Base-by-base conservation (phyloP, 2,113 vertebrate genomes). In the Osmerus eperlanus region DNA sequence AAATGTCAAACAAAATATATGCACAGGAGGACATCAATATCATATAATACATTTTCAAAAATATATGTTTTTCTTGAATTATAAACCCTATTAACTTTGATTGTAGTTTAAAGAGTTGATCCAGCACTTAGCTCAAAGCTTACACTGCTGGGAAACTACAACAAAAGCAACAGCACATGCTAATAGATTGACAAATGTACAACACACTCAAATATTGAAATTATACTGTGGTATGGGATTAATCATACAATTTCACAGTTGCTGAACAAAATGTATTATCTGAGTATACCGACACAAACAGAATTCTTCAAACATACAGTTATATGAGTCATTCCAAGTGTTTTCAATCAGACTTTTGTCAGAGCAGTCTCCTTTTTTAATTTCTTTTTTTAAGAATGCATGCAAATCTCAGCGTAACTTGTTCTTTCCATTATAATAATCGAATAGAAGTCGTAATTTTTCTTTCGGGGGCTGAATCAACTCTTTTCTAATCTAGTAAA, bases 1-100 rank as follows among this genome's bases (percentile, higher is more conserved):
- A 76, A 71, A 70, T 52, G 61, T 76, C 61, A 66, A 75, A 69
- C 61, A 70, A 70, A 71, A 70, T 71, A 58, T 76, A 36, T 65
- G 62, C 21, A 71, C 74, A 70, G 71, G 63, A 73, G 36, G 52
- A 71, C 47, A 74, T 67, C 65, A 41, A 65, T 68, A 68, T 68
- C 47, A 60, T 68, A 62, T 68, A 61, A 36, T 61, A 60, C 18
- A 68, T 51, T 68, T 74, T 74, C 58, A 68, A 74, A 74, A 73
- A 74, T 62, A 68, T 74, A 63, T n/a, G 41, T 63, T 74, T 74
- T 74, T 52, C 54, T 58, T 52, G 65, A 74, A 63, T 63, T 68
- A 68, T 74, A 68, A 68, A 68, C 55, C 54, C 72, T 62, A 74
- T 52, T 15, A 61, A 41, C 64, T 74, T 67, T 25, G 19, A 29